Conservation (phyloP, 2,113 vertebrate genomes). For the Ellobius talpinus region DNA sequence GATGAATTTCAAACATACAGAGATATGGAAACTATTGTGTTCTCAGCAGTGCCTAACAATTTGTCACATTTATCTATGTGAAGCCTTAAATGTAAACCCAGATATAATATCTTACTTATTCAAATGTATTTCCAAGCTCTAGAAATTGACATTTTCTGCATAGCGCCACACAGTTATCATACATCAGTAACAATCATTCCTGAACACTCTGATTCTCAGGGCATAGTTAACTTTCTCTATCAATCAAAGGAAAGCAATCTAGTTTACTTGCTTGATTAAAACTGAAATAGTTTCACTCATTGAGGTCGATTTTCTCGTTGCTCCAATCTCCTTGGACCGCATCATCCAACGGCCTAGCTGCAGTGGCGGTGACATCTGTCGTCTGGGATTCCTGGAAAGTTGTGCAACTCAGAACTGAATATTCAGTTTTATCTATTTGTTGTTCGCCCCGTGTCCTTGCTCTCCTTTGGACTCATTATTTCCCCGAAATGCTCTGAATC, state of each 20-base stretch:
- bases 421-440: neutral
- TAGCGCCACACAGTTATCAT: neutral
- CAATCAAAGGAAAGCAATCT: neutral
- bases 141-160: slow-evolving; percentile 7
- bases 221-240: slow-evolving; percentile 14
- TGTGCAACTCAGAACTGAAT: neutral
- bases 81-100: neutral
- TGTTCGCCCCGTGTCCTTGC: neutral
- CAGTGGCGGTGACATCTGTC: neutral
- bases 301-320: neutral
- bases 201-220: slow-evolving; percentile 18
- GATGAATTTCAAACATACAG: neutral
- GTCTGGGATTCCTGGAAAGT: neutral
- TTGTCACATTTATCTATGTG: neutral
- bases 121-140: neutral
- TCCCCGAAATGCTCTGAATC: neutral
- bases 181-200: neutral
- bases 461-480: slow-evolving; percentile 20
- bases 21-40: neutral
- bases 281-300: neutral
- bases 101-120: slow-evolving; percentile 3
- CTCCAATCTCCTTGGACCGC: neutral
- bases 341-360: neutral
- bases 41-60: neutral
- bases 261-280: neutral